Conservation (phyloP, 1,140 invertebrate species). For the Brachionus calyciflorus region DNA sequence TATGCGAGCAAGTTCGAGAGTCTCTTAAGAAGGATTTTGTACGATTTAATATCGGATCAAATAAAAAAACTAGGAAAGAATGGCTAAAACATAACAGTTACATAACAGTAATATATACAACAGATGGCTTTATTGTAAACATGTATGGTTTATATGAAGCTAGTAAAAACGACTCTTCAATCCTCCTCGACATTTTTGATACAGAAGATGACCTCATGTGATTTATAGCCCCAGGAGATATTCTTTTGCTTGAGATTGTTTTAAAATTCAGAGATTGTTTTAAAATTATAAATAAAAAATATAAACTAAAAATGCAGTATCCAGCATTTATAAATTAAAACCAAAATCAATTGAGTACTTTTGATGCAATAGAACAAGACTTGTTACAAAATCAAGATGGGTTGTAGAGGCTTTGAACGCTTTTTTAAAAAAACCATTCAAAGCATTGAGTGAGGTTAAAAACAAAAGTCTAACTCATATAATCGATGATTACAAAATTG, state of each 20-base stretch:
- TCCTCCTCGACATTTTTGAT: too few relatives aligned
- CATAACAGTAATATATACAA: too few relatives aligned
- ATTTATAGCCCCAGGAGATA: neutral
- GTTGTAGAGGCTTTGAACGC: neutral
- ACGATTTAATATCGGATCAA: too few relatives aligned
- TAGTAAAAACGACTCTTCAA: too few relatives aligned
- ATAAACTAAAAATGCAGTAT: neutral
- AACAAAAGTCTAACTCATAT: conserved; percentile 1
- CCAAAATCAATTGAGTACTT: neutral
- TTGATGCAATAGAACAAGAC: neutral
- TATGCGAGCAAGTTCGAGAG: too few relatives aligned
- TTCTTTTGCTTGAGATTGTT: neutral
- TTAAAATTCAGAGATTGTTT: neutral
- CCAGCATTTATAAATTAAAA: neutral
- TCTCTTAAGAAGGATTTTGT: too few relatives aligned
- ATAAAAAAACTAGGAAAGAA: too few relatives aligned
- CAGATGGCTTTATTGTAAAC: too few relatives aligned
- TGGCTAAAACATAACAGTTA: too few relatives aligned
- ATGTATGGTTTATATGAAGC: too few relatives aligned
- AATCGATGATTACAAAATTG: neutral
- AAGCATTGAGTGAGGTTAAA: neutral
- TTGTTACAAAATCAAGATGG: conserved; percentile 16
- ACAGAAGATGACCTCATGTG: neutral
- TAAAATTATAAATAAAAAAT: neutral
- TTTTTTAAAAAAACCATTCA: too few relatives aligned